A percentile compares a stretch with the other conserved stretches of the same genome.
Evolutionary conservation across 2,888 invertebrate species (phyloP).

Genomic region (Lasioglossum zephyrum): DNA sequence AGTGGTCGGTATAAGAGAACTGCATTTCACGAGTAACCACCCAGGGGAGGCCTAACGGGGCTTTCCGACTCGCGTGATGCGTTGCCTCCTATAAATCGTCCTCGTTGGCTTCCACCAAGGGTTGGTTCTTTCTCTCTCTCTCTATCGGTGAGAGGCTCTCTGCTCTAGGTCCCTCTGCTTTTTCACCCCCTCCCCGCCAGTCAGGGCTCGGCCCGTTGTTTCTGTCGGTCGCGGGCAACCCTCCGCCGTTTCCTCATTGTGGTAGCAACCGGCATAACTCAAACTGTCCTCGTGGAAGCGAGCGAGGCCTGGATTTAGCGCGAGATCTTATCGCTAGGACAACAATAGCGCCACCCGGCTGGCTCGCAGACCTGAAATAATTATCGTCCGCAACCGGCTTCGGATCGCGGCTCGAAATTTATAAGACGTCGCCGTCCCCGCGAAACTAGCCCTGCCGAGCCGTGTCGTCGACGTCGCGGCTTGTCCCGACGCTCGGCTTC

Average conservation of each 20-base stretch:
- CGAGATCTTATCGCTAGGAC: conserved; percentile 78
- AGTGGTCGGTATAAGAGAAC: conserved; percentile 40
- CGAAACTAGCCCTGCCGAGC: conserved; percentile 21
- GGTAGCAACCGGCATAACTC: conserved; percentile 76
- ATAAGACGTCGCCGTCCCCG: conserved; percentile 65
- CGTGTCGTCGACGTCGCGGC: conserved; percentile 34
- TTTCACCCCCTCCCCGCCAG: conserved; percentile 44
- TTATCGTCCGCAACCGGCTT: conserved; percentile 63
- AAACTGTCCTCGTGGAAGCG: conserved; percentile 76
- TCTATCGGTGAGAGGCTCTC: conserved; percentile 5
- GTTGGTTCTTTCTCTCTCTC: conserved; percentile 19
- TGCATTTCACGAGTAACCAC: conserved; percentile 66
- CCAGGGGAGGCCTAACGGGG: conserved; percentile 48
- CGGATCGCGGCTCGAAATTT: conserved; percentile 65
- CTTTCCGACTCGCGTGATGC: conserved; percentile 76
- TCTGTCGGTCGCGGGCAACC: conserved; percentile 43
- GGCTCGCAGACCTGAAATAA: conserved; percentile 72
- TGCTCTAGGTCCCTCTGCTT: conserved; percentile 19
- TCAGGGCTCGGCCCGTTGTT: conserved; percentile 12
- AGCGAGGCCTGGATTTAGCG: conserved; percentile 76
- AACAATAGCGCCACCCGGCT: conserved; percentile 76
- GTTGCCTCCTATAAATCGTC: conserved; percentile 75
- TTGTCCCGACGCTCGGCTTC: background rate
- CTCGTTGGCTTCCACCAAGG: background rate
- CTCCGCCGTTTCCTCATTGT: conserved; percentile 68